Conservation (phyloP, 2,797 vertebrate species). For the Squalus acanthias region DNA sequence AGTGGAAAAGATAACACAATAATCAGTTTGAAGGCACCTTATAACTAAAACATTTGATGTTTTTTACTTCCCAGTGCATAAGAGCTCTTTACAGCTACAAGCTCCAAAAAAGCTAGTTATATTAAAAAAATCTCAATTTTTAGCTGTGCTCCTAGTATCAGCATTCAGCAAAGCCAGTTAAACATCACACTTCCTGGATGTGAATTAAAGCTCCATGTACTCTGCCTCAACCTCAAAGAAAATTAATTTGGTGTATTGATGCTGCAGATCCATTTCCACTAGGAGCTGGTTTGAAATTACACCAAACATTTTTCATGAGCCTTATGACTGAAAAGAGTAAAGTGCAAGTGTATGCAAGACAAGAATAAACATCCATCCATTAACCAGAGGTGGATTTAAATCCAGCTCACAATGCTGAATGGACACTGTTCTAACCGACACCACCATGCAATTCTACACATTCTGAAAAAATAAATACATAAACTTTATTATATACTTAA, state of each 20-base stretch:
- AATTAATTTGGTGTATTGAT: not conserved
- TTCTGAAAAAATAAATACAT: not conserved
- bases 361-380: not conserved
- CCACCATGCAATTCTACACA: not conserved
- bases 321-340: not conserved
- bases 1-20: conserved; percentile 13
- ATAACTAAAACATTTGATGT: not conserved
- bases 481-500: not conserved
- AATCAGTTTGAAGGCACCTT: not conserved
- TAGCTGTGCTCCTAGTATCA: not conserved
- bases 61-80: not conserved
- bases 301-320: not conserved
- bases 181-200: not conserved
- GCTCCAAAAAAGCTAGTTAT: not conserved
- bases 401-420: not conserved
- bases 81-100: not conserved
- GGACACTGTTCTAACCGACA: not conserved
- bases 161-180: not conserved
- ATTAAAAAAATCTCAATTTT: conserved; percentile 2
- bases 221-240: not conserved
- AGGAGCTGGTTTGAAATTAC: not conserved
- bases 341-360: not conserved
- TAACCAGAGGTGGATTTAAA: not conserved
- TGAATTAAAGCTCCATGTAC: not conserved
- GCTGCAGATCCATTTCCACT: not conserved